Base-by-base conservation (phyloP, 2,888 invertebrate genomes). In the Adelphocoris suturalis region DNA sequence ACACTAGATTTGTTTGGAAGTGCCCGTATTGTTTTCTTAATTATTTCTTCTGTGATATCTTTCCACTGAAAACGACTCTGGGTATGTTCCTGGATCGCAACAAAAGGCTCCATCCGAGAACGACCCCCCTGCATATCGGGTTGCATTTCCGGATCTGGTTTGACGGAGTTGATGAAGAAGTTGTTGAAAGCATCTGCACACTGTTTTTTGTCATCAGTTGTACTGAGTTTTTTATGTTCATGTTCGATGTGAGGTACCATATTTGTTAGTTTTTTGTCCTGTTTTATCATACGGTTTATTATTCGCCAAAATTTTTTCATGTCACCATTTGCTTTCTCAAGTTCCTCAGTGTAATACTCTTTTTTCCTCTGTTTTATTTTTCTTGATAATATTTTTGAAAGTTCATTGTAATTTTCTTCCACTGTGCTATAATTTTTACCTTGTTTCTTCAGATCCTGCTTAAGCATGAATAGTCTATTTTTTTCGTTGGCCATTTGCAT, bases 251-350 rank as follows among this genome's bases (percentile, higher is more conserved):
- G 48, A 48, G 48, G 13, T 48, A n/a, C n/a, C n/a, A 13, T 48
- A 11, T 48, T 48, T 13, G 48, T 48, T 48, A 7, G 68, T 9
- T 68, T 68, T 23, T 23, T n/a, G 16, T 68, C 68, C 7, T 68
- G 5, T 23, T 68, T 68, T 9, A 68, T 9, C 23, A 68, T 12
- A 12, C 16, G 7, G 16, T 68, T 68, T n/a, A 68, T 23, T 12
- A 68, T 68, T 23, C 68, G 7, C 68, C 68, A 68, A 68, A 68
- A 68, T 68, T 68, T 68, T n/a, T n/a, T 68, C 9, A 68, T 23
- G 23, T 68, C 16, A 9, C 68, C 16, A 19, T 5, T 23, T 68
- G 68, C 16, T 7, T 68, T 68, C 16, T 68, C 23, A 5, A 68
- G 16, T 68, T 68, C 68, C 9, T 7, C 68, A n/a, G 23, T 12